phyloP scores from a whole-genome alignment of 2,797 vertebrate genomes.

The Acridotheres tristis region DNA sequence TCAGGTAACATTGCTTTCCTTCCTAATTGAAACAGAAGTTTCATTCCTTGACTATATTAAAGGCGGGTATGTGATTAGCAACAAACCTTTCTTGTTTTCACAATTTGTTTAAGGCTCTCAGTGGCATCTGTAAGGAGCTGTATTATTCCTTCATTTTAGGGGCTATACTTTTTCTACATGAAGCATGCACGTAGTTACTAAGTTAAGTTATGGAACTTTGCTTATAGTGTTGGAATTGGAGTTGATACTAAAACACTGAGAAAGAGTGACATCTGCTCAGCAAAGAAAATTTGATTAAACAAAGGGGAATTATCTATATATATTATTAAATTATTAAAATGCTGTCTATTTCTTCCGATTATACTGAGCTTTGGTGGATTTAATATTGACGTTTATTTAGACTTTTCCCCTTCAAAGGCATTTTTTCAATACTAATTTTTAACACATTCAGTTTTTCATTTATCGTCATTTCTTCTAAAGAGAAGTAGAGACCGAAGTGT shows the following conservation, averaged over 20 bases:
- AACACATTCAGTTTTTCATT: neutral
- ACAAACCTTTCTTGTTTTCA: conserved; percentile 39
- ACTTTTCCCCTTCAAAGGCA: neutral
- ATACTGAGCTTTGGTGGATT: neutral
- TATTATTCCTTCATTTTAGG: neutral
- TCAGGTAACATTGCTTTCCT: conserved; percentile 96
- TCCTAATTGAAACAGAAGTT: conserved; percentile 95
- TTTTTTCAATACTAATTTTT: neutral
- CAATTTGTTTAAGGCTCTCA: neutral
- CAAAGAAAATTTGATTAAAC: neutral
- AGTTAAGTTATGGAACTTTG: neutral
- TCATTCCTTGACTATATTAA: conserved; percentile 99
- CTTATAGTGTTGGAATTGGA: neutral
- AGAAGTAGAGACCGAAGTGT: neutral
- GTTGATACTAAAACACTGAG: neutral
- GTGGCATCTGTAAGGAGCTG: neutral
- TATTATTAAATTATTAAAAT: neutral
- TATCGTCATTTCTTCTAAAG: neutral
- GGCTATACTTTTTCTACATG: neutral
- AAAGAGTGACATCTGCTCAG: neutral
- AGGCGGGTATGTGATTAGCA: conserved; percentile 89
- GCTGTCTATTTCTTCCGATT: neutral
- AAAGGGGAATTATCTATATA: neutral
- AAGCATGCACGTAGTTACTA: neutral
- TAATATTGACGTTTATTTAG: neutral